A percentile compares a stretch with the other conserved stretches of the same genome.
These are phyloP conservation scores for Drosophila punjabiensis DNA, from an alignment of 1,140 invertebrate genomes.

Conservation along the genomic window DNA sequence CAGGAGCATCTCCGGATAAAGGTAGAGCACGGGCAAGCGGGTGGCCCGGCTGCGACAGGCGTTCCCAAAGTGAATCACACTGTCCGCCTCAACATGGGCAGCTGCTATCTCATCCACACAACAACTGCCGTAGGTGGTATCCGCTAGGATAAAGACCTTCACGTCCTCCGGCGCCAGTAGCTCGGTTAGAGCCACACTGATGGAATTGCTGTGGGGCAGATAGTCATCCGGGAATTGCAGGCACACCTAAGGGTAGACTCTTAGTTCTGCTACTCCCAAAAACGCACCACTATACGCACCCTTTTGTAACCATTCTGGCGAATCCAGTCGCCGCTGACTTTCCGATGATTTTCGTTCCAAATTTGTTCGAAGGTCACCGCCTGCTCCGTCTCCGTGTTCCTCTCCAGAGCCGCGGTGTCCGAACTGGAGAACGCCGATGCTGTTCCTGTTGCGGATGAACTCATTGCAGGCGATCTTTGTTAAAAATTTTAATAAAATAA, in stretches of 20 bases:
- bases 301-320: slow-evolving; percentile 88
- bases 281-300: slow-evolving; percentile 85
- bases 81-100: slow-evolving; percentile 93
- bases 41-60: slow-evolving; percentile 93
- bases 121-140: slow-evolving; percentile 97
- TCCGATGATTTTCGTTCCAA: slow-evolving; percentile 86
- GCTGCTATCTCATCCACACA: slow-evolving; percentile 96
- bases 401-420: slow-evolving; percentile 71
- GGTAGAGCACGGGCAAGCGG: slow-evolving; percentile 90
- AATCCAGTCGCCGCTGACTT: slow-evolving; percentile 89
- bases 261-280: not conserved
- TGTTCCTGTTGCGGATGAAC: slow-evolving; percentile 24
- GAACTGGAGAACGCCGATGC: slow-evolving; percentile 76
- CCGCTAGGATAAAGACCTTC: slow-evolving; percentile 94
- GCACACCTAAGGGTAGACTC: slow-evolving; percentile 89
- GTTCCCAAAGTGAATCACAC: slow-evolving; percentile 96
- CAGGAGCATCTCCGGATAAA: slow-evolving; percentile 88
- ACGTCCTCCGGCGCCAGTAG: slow-evolving; percentile 39
- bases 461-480: slow-evolving; percentile 41
- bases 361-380: slow-evolving; percentile 65
- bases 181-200: slow-evolving; percentile 89
- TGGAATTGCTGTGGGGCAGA: slow-evolving; percentile 89
- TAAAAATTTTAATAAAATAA: slow-evolving; percentile 3
- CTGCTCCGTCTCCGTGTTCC: slow-evolving; percentile 57
- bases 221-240: slow-evolving; percentile 96